phyloP scores from a whole-genome alignment of 2,113 vertebrate genomes.

The Andinoacara biseriatus region DNA sequence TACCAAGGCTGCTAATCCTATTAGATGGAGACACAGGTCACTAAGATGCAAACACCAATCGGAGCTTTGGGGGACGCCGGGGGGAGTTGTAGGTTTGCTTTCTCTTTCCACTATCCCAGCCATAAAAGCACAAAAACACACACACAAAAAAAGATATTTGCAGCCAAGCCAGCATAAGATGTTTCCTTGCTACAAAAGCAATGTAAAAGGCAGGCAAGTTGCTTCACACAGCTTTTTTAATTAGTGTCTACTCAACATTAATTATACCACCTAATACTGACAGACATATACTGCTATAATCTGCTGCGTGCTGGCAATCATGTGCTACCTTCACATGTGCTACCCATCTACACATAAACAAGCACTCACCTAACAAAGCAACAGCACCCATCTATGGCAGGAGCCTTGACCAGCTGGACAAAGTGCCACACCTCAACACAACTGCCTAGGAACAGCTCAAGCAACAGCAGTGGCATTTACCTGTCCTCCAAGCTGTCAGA shows the following conservation, averaged over 20 bases:
- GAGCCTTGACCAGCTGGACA: neutral
- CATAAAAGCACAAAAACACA: neutral
- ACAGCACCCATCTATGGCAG: neutral
- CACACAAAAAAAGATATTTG: neutral
- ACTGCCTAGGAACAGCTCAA: neutral
- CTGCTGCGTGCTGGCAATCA: neutral
- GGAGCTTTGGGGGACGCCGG: neutral
- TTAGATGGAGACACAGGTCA: neutral
- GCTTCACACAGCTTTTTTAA: neutral
- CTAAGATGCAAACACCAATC: neutral
- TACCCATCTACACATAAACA: neutral
- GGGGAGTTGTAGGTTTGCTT: neutral
- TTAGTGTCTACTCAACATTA: neutral
- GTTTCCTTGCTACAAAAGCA: neutral
- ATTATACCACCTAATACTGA: neutral
- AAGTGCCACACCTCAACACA: neutral
- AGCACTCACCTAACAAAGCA: neutral
- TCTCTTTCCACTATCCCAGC: neutral
- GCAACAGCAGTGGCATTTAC: no score
- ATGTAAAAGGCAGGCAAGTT: neutral
- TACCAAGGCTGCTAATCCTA: neutral
- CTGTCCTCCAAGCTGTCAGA: neutral
- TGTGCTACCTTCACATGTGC: neutral
- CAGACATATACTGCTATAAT: neutral
- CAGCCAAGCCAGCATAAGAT: neutral